Evolutionary conservation across 2,888 invertebrate genomes (phyloP).

Genomic region (Tholera decimalis): DNA sequence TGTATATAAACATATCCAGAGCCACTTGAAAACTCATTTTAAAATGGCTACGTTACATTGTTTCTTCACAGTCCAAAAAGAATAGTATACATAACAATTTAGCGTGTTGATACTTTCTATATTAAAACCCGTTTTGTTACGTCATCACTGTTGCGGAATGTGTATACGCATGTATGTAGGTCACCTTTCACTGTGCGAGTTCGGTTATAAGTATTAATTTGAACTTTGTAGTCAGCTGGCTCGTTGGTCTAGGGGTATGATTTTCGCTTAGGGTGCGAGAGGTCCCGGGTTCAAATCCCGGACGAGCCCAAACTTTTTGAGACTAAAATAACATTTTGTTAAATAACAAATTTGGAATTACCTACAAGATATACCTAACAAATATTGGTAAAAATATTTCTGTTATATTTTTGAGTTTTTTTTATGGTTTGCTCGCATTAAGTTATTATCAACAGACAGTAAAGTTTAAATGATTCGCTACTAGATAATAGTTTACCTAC

Average conservation of each 20-base stretch:
- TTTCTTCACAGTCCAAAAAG: conserved; percentile 18
- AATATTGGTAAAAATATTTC: background rate
- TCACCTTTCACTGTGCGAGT: conserved; percentile 48
- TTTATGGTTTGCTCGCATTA: background rate
- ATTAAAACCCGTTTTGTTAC: conserved; percentile 45
- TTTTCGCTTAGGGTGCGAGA: conserved; percentile 74
- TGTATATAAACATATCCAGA: conserved; percentile 91
- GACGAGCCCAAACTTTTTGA: conserved; percentile 86
- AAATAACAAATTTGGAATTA: too few species aligned
- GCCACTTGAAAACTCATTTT: conserved; percentile 46
- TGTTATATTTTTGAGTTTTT: background rate
- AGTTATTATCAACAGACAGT: background rate
- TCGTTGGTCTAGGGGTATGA: conserved; percentile 75
- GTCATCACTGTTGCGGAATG: conserved; percentile 36
- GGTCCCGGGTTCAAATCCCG: conserved; percentile 91
- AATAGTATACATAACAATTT: conserved; percentile 37
- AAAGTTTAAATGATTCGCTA: background rate
- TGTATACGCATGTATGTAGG: conserved; percentile 50
- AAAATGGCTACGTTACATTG: background rate
- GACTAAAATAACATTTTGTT: background rate
- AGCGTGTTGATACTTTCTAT: conserved; percentile 42
- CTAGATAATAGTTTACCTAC: conserved; percentile 2
- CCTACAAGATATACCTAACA: too few species aligned
- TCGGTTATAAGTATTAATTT: conserved; percentile 23
- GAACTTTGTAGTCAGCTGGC: background rate